Evolutionary conservation across 1,140 invertebrate genomes (phyloP).

Genomic region (Hyles euphorbiae): DNA sequence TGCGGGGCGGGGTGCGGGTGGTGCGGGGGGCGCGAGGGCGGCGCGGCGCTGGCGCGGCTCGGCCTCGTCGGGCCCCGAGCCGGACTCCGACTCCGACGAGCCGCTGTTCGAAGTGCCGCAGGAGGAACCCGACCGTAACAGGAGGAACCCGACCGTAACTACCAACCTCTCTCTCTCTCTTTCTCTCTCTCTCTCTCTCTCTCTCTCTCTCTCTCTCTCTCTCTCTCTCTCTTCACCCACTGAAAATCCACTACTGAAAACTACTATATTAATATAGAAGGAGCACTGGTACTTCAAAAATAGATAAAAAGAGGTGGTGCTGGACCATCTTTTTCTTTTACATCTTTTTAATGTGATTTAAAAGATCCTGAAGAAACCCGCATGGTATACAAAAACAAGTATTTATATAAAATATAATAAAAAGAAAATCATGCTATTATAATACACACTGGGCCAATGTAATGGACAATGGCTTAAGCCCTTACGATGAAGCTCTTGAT

Average conservation of each 20-base stretch:
- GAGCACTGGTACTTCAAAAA: too few species aligned
- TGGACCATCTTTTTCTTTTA: too few species aligned
- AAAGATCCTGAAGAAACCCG: too few species aligned
- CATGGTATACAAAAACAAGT: too few species aligned
- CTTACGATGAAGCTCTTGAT: too few species aligned
- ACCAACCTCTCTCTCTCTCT: constrained; percentile 10
- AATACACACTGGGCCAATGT: too few species aligned
- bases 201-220: not conserved
- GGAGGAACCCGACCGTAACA: constrained; percentile 48
- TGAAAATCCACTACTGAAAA: not conserved
- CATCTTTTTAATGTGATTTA: too few species aligned
- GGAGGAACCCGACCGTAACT: constrained; percentile 47
- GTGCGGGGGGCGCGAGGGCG: constrained; percentile 4
- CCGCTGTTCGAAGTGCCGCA: constrained; percentile 43
- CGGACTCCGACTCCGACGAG: constrained; percentile 56
- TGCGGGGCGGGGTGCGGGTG: constrained; percentile 12
- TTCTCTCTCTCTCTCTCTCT: not conserved
- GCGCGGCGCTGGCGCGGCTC: constrained; percentile 34
- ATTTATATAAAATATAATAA: too few species aligned
- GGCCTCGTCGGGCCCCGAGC: constrained; percentile 48
- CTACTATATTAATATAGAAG: too few species aligned
- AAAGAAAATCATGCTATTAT: too few species aligned
- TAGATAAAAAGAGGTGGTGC: too few species aligned
- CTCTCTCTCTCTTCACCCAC: not conserved
- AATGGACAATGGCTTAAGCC: too few species aligned